A percentile compares a stretch with the other conserved stretches of the same genome.
Conservation (phyloP, 1,140 invertebrate species). For the Drosophila kurseongensis region DNA sequence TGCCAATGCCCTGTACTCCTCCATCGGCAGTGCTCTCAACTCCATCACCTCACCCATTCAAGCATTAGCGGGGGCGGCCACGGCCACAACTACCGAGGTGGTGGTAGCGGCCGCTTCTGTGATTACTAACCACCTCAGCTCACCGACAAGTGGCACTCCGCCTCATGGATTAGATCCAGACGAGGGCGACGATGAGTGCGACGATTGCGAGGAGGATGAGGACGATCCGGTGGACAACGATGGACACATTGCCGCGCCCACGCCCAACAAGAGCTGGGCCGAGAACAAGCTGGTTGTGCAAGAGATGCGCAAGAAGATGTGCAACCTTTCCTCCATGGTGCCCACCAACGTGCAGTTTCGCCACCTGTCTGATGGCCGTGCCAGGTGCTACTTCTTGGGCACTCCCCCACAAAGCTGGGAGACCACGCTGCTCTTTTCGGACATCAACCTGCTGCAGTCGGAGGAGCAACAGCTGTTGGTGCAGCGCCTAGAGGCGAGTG, state of each 20-base stretch:
- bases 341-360: constrained; percentile 93
- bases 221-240: constrained; percentile 75
- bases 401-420: constrained; percentile 93
- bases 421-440: constrained; percentile 94
- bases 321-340: constrained; percentile 90
- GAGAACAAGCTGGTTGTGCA: constrained; percentile 92
- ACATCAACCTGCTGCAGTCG: constrained; percentile 87
- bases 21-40: constrained; percentile 77
- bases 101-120: constrained; percentile 77
- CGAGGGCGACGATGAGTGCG: constrained; percentile 75
- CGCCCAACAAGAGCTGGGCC: constrained; percentile 88
- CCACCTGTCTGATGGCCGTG: constrained; percentile 90
- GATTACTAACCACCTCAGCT: constrained; percentile 80
- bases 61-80: constrained; percentile 75
- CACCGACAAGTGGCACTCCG: constrained; percentile 76
- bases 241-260: constrained; percentile 72
- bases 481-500: constrained; percentile 42
- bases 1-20: constrained; percentile 82
- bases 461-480: constrained; percentile 53
- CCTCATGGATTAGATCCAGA: constrained; percentile 61
- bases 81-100: constrained; percentile 74
- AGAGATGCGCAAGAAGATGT: constrained; percentile 91
- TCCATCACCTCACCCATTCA: constrained; percentile 78
- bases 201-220: constrained; percentile 75
- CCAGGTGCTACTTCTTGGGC: constrained; percentile 95